A percentile compares a stretch with the other conserved stretches of the same genome.
Conservation (phyloP, 2,888 invertebrate species). For the Drosophila ustulata region DNA sequence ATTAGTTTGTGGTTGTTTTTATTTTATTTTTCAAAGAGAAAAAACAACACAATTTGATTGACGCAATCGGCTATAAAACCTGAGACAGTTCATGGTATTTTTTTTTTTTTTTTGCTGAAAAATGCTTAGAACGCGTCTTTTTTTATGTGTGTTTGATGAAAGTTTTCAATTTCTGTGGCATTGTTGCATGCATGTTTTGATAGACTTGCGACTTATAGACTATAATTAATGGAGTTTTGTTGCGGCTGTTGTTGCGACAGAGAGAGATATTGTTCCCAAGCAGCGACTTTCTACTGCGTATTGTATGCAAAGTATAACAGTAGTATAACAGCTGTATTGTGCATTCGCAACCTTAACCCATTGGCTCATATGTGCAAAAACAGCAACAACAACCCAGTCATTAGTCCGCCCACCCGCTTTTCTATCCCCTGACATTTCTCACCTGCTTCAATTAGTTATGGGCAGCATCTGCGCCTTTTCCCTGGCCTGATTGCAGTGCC, state of each 20-base stretch:
- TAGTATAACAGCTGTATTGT: constrained; percentile 20
- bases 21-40: too few species aligned
- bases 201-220: constrained; percentile 3
- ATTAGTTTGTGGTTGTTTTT: constrained; percentile 23
- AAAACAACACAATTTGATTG: constrained; percentile 23
- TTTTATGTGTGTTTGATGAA: not conserved
- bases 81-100: constrained; percentile 5
- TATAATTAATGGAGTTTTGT: constrained; percentile 12
- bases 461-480: constrained; percentile 48
- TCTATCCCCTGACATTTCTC: not conserved
- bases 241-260: not conserved
- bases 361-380: constrained; percentile 52
- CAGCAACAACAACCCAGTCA: not conserved
- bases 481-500: constrained; percentile 39
- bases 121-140: constrained; percentile 2
- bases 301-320: constrained; percentile 48
- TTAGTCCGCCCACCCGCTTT: constrained; percentile 49
- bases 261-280: not conserved
- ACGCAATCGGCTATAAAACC: constrained; percentile 28
- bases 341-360: constrained; percentile 73
- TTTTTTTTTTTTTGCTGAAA: not conserved
- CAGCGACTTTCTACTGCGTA: constrained; percentile 37
- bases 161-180: not conserved
- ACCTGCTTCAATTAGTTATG: constrained; percentile 57
- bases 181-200: not conserved